Evolutionary conservation across 2,888 invertebrate species (phyloP), one percentile per base, ranked within the genome.

Genomic region (Drosophila subsilvestris): DNA sequence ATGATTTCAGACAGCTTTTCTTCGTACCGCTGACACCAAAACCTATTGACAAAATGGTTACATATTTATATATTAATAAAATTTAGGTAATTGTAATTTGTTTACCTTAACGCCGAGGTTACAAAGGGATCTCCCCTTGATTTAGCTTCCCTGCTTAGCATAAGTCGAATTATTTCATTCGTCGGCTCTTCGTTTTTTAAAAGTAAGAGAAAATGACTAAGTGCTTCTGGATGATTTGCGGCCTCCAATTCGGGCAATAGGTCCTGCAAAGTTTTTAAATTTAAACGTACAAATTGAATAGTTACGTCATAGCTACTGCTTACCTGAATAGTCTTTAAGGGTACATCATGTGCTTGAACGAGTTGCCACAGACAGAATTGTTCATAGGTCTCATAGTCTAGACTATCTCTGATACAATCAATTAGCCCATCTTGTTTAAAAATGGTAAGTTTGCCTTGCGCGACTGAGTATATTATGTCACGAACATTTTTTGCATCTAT

Each of bases 351-450:
- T 47, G 98, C 98, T 78, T 96, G 95, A 54, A 99, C 94, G 65
- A 99, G 93, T 92, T 99, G 98, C 99, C 99, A 99, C 50, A 99
- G 94, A 91, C 98, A 98, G 91, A 97, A 96, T 92, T 99, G 99
- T 92, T 99, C 99, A 85, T 98, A 97, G 2, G 98, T 98, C 93
- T 99, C 99, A 98, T 99, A 99, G 63, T 95, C 94, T 62, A 99
- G 93, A 88, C 98, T 98, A 48, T 96, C 95, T 70, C 96, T 96
- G 80, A 97, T 92, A 91, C 97, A 94, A 47, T 95, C 93, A 65
- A 95, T 94, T 49, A 97, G 94, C 63, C 95, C 95, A 80, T 97
- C 97, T 45, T 89, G 89, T 90, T 96, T 96, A 80, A 97, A 95
- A 95, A 97, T 96, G 89, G 95, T 95, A 70, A 97, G 92, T 87